Percentiles rank a stretch among this genome's conserved stretches.
Conservation (phyloP, 2,797 vertebrate genomes). For the Pipistrellus nathusii region DNA sequence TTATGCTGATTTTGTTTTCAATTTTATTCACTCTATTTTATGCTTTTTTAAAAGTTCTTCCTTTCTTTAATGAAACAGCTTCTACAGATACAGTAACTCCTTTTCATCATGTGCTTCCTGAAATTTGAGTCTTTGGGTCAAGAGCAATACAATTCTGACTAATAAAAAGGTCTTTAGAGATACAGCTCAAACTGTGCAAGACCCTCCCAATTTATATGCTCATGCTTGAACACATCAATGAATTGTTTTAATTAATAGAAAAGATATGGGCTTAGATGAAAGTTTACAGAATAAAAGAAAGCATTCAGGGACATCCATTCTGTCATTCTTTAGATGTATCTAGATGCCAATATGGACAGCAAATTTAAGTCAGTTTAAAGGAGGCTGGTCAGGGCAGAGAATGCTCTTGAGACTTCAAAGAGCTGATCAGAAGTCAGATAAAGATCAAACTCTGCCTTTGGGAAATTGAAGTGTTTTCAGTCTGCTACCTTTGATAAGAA, state of each 20-base stretch:
- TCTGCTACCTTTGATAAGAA: slow-evolving; percentile 54
- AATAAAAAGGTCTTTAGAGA: slow-evolving; percentile 33
- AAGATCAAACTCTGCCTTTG: slow-evolving; percentile 66
- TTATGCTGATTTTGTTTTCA: neutral
- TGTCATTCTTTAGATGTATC: slow-evolving; percentile 17
- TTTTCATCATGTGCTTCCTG: neutral
- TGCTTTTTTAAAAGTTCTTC: neutral
- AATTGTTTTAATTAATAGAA: slow-evolving; percentile 84
- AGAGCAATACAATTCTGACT: neutral
- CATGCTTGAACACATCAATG: slow-evolving; percentile 71
- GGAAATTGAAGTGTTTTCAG: neutral
- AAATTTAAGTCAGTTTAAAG: slow-evolving; percentile 57
- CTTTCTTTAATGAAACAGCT: neutral
- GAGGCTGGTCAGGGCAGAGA: neutral
- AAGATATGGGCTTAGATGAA: slow-evolving; percentile 71
- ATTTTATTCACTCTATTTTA: neutral
- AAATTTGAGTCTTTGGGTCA: neutral
- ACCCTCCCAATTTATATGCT: slow-evolving; percentile 23
- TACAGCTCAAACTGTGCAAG: neutral
- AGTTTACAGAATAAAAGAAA: slow-evolving; percentile 75
- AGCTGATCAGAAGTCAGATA: slow-evolving; percentile 51
- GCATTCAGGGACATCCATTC: neutral
- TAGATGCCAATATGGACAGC: neutral
- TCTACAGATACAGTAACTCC: neutral
- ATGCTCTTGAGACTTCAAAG: slow-evolving; percentile 58